These are phyloP conservation scores for Rhinoderma darwinii DNA, from an alignment of 2,113 vertebrate genomes.

Conservation along the genomic window DNA sequence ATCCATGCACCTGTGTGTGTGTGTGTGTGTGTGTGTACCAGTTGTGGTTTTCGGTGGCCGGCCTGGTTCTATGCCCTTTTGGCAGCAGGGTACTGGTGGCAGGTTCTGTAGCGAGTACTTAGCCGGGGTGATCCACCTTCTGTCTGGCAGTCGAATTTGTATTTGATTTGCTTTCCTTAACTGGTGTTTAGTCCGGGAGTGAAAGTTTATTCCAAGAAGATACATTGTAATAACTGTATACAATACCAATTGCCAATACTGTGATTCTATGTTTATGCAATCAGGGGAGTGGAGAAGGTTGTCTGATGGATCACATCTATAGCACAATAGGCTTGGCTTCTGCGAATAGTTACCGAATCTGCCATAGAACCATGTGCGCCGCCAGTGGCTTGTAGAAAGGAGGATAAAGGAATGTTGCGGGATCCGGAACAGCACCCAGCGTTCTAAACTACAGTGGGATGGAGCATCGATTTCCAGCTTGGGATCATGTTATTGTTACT, in stretches of 20 bases:
- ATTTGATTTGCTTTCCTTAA: conserved; percentile 63
- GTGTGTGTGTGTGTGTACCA: not conserved
- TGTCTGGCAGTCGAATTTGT: conserved; percentile 78
- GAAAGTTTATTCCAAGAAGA: conserved; percentile 52
- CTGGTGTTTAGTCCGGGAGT: conserved; percentile 72
- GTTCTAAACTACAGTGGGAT: not conserved
- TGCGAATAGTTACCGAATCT: not conserved
- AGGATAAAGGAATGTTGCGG: not conserved
- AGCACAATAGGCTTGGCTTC: conserved; percentile 63
- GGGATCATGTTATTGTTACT: conserved; percentile 63
- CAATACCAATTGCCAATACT: conserved; percentile 63
- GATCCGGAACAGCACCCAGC: not conserved
- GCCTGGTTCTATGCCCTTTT: not conserved
- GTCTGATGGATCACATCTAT: conserved; percentile 63
- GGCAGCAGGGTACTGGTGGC: conserved; percentile 76
- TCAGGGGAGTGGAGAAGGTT: conserved; percentile 49
- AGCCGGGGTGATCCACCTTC: conserved; percentile 65
- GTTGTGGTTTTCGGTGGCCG: not conserved
- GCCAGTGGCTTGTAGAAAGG: not conserved
- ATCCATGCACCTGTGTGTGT: conserved; percentile 26
- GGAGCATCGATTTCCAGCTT: not conserved
- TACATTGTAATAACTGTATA: conserved; percentile 60
- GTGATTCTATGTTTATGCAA: conserved; percentile 62
- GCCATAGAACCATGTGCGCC: not conserved
- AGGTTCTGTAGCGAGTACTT: conserved; percentile 72